Conservation (phyloP, 2,888 invertebrate genomes). For the Lumbricus terrestris region DNA sequence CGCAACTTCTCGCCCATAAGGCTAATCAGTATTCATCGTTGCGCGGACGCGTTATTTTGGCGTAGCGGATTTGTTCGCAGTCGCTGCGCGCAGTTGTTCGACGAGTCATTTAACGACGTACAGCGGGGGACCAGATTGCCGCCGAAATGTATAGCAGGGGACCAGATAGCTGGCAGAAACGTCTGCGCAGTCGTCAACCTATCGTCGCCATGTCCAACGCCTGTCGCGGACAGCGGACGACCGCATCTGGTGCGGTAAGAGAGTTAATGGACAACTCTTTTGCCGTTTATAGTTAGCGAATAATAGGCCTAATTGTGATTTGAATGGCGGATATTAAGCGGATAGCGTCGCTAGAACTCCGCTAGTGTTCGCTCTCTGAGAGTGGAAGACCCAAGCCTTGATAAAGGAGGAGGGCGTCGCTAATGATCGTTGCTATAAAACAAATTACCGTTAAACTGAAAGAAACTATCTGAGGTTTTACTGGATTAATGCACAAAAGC, state of each 20-base stretch:
- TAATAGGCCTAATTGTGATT: background rate
- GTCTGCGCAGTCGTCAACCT: conserved; percentile 5
- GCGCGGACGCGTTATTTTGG: background rate
- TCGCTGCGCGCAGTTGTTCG: conserved; percentile 12
- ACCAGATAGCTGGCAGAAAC: conserved; percentile 11
- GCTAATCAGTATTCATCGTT: conserved; percentile 14
- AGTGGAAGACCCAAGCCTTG: too few species aligned
- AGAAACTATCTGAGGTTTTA: background rate
- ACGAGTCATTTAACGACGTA: conserved; percentile 15
- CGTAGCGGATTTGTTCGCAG: background rate
- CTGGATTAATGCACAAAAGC: background rate
- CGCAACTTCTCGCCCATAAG: background rate
- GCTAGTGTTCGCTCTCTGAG: too few species aligned
- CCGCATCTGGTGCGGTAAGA: background rate
- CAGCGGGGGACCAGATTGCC: conserved; percentile 15
- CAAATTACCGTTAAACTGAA: too few species aligned
- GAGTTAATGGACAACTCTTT: background rate
- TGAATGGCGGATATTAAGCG: background rate
- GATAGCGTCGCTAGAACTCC: too few species aligned
- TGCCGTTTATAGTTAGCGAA: background rate
- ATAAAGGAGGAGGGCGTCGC: too few species aligned
- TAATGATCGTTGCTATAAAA: too few species aligned
- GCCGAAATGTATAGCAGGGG: conserved; percentile 6
- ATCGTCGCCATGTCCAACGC: conserved; percentile 8
- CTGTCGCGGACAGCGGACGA: background rate